These are phyloP conservation scores for Cyphomyrus plagiostoma DNA, from an alignment of 2,113 vertebrate species.

Conservation along the genomic window DNA sequence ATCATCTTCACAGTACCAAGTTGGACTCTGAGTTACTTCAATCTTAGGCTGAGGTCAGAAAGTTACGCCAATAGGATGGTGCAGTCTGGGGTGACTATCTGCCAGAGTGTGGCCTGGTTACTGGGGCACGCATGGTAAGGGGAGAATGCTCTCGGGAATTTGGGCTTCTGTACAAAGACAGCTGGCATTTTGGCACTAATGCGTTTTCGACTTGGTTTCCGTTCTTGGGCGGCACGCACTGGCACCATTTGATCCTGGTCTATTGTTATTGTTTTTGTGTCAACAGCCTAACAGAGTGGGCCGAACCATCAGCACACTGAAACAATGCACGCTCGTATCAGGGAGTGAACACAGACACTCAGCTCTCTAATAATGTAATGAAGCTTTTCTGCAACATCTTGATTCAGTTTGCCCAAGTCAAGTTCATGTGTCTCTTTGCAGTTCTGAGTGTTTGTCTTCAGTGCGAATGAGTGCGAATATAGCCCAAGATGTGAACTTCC, in stretches of 20 bases:
- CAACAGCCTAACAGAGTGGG: conserved; percentile 16
- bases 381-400: conserved; percentile 9
- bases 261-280: conserved; percentile 25
- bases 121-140: conserved; percentile 18
- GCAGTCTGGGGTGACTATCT: conserved; percentile 21
- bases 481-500: conserved; percentile 11
- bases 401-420: neutral
- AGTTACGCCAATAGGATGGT: conserved; percentile 32
- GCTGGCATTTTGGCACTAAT: conserved; percentile 11
- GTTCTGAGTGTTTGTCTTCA: neutral
- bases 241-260: conserved; percentile 20
- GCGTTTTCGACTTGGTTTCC: conserved; percentile 17
- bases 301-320: conserved; percentile 1
- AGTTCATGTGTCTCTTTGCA: neutral
- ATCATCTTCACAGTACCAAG: neutral
- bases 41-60: neutral
- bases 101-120: conserved; percentile 23
- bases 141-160: neutral
- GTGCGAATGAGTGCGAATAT: neutral
- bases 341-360: conserved; percentile 27
- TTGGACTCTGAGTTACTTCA: neutral
- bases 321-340: conserved; percentile 33
- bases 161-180: conserved; percentile 18
- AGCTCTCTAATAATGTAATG: conserved; percentile 12
- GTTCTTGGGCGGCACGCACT: neutral